phyloP scores from a whole-genome alignment of 2,113 vertebrate species.

The Rhineura floridana region DNA sequence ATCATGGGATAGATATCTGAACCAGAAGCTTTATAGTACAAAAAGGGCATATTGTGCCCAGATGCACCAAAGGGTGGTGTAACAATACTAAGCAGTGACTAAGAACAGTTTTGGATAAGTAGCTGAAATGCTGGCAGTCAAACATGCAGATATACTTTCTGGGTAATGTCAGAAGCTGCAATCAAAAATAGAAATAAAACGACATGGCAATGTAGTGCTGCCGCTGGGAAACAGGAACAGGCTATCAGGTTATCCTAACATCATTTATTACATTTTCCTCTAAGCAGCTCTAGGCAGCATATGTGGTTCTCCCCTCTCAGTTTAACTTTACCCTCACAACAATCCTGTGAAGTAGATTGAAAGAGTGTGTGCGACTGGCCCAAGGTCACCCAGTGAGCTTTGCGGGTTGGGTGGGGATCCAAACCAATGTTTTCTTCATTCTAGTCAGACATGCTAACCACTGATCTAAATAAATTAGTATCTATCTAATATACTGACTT shows the following conservation, averaged over 20 bases:
- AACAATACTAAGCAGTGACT: neutral
- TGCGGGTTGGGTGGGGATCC: neutral
- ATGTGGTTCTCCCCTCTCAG: too few relatives aligned
- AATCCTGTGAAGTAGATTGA: too few relatives aligned
- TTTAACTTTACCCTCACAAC: too few relatives aligned
- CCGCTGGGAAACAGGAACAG: neutral
- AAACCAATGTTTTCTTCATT: too few relatives aligned
- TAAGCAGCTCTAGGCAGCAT: too few relatives aligned
- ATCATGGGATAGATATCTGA: too few relatives aligned
- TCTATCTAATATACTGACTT: neutral
- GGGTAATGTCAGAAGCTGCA: neutral
- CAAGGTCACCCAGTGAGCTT: neutral
- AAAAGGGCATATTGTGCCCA: too few relatives aligned
- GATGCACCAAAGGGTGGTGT: neutral
- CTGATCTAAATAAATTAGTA: neutral
- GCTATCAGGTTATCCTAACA: too few relatives aligned
- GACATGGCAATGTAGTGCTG: too few relatives aligned
- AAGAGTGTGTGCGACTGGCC: too few relatives aligned
- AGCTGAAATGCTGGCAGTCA: neutral
- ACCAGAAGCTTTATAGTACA: neutral
- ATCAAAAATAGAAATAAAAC: neutral
- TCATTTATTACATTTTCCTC: too few relatives aligned
- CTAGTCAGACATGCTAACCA: neutral
- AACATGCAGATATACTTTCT: neutral
- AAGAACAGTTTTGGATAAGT: neutral